These are phyloP conservation scores for Ramphastos sulfuratus DNA, from an alignment of 2,113 vertebrate genomes.

Conservation along the genomic window DNA sequence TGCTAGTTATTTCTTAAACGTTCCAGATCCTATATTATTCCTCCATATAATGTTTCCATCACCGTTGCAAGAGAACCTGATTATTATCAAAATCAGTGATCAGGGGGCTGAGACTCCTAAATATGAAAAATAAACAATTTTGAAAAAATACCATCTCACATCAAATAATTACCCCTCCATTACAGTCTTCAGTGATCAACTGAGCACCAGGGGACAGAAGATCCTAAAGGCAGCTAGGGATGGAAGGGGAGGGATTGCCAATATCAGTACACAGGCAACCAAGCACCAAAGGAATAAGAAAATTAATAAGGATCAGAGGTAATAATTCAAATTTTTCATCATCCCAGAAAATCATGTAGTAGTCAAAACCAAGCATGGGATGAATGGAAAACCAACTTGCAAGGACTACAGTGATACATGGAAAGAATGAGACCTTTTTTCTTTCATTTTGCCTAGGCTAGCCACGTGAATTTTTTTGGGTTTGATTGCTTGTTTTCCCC, in stretches of 20 bases:
- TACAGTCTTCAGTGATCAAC: not conserved
- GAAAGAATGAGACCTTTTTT: not conserved
- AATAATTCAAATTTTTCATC: not conserved
- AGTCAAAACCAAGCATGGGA: not conserved
- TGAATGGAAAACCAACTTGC: not conserved
- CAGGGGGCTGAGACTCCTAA: too few relatives aligned
- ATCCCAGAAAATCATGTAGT: not conserved
- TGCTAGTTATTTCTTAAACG: too few relatives aligned
- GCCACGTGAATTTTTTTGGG: too few relatives aligned
- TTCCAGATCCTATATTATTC: too few relatives aligned
- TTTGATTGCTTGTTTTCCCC: accelerated
- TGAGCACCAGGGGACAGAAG: not conserved
- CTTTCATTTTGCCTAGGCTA: not conserved
- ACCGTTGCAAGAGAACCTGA: too few relatives aligned
- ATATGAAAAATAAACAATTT: too few relatives aligned
- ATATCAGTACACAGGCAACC: not conserved
- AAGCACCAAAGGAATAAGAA: not conserved
- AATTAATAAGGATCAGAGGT: not conserved
- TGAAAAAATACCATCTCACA: too few relatives aligned
- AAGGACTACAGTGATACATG: not conserved
- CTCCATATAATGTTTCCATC: too few relatives aligned
- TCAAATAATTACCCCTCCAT: too few relatives aligned
- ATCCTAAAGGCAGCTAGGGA: not conserved
- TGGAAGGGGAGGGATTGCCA: not conserved
- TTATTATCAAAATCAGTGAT: too few relatives aligned